These are phyloP conservation scores for Anoplolepis gracilipes DNA, from an alignment of 1,140 invertebrate genomes.

Conservation along the genomic window DNA sequence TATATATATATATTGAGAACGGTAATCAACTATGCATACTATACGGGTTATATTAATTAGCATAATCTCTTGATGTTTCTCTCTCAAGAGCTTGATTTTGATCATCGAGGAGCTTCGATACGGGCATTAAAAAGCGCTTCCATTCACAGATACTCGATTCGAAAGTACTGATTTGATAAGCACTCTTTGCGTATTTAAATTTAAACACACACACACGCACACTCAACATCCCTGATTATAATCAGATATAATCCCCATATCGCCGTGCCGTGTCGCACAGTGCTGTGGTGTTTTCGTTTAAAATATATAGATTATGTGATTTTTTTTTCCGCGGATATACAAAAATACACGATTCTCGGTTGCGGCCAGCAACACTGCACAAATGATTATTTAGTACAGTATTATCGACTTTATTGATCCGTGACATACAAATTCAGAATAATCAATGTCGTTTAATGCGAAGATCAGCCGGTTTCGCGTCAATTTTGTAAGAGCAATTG, in stretches of 20 bases:
- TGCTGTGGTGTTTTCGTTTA: constrained; percentile 57
- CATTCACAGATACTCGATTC: constrained; percentile 13
- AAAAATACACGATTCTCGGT: constrained; percentile 73
- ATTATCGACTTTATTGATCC: constrained; percentile 17
- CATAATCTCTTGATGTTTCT: constrained; percentile 32
- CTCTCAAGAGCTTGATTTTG: constrained; percentile 48
- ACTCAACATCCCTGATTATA: constrained; percentile 2
- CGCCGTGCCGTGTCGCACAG: constrained; percentile 10
- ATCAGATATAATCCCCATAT: constrained; percentile 11
- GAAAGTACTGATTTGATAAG: neutral
- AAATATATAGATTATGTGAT: constrained; percentile 70
- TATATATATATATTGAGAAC: constrained; percentile 30
- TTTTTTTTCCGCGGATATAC: constrained; percentile 61
- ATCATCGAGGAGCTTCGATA: constrained; percentile 55
- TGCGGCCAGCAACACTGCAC: constrained; percentile 58
- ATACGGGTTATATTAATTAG: constrained; percentile 45
- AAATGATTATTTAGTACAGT: constrained; percentile 44
- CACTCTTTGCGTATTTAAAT: neutral
- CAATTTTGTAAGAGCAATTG: neutral
- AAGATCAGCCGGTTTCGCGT: neutral
- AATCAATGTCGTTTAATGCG: neutral
- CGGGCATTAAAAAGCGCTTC: constrained; percentile 9
- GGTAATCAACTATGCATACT: constrained; percentile 31
- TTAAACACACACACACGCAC: constrained; percentile 5
- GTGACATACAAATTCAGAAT: neutral